Evolutionary conservation across 2,888 invertebrate species (phyloP).

Genomic region (Leptinotarsa peninsularis): DNA sequence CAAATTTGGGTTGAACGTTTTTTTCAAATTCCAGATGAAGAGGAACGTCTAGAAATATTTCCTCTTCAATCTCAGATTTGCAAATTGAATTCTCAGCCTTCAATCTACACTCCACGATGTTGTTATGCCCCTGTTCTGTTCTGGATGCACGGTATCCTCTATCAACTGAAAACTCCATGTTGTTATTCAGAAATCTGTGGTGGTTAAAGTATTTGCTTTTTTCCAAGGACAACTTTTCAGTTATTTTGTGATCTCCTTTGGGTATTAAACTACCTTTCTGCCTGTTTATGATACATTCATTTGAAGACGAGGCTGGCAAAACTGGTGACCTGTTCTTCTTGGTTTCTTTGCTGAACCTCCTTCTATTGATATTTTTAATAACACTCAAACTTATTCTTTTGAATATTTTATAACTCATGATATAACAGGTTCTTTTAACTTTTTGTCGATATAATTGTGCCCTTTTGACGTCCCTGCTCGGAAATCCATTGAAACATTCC

Average conservation of each 20-base stretch:
- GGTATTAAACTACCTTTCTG: background rate
- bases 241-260: background rate
- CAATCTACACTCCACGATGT: background rate
- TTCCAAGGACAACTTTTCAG: background rate
- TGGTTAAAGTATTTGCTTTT: background rate
- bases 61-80: background rate
- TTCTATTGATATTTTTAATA: background rate
- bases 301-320: background rate
- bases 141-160: background rate
- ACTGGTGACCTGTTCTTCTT: background rate
- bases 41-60: background rate
- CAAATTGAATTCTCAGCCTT: background rate
- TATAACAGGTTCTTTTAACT: constrained; percentile 15
- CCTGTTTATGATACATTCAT: background rate
- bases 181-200: background rate
- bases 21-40: background rate
- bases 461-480: constrained; percentile 18
- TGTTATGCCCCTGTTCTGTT: background rate
- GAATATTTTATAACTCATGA: constrained; percentile 28
- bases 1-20: background rate
- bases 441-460: constrained; percentile 10
- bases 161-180: background rate
- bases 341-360: background rate
- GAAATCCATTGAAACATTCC: constrained; percentile 26
- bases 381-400: constrained; percentile 30